These are phyloP conservation scores for Anoplolepis gracilipes DNA, from an alignment of 1,140 invertebrate species.

Conservation along the genomic window DNA sequence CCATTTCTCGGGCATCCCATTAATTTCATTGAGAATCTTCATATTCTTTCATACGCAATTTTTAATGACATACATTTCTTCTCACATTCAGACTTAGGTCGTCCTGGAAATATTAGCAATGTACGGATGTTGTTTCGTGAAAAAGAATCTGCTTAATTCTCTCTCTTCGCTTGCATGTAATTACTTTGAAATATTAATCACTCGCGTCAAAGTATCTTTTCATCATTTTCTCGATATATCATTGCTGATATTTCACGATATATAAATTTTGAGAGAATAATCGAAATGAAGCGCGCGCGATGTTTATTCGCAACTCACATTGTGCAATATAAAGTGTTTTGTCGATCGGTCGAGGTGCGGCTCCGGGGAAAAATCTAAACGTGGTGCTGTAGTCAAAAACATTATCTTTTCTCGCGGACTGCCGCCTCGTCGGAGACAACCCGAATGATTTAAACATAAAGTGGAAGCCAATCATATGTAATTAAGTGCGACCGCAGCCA, in stretches of 20 bases:
- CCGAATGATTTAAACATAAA: slow-evolving; percentile 17
- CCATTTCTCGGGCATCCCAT: slow-evolving; percentile 9
- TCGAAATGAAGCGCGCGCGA: slow-evolving; percentile 52
- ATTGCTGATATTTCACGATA: slow-evolving; percentile 54
- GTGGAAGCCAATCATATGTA: slow-evolving; percentile 25
- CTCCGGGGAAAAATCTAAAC: slow-evolving; percentile 68
- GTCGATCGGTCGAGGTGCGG: slow-evolving; percentile 44
- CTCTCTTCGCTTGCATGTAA: not conserved
- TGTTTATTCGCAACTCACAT: slow-evolving; percentile 58
- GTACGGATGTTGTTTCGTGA: slow-evolving; percentile 15
- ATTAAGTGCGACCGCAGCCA: slow-evolving; percentile 40
- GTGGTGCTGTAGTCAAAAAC: slow-evolving; percentile 75
- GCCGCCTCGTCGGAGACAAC: slow-evolving; percentile 32
- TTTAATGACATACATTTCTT: slow-evolving; percentile 26
- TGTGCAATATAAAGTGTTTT: slow-evolving; percentile 47
- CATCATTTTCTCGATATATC: not conserved
- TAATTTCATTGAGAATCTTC: slow-evolving; percentile 33
- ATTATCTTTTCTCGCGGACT: slow-evolving; percentile 65
- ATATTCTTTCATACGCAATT: slow-evolving; percentile 13
- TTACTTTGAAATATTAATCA: slow-evolving; percentile 26
- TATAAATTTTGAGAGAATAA: slow-evolving; percentile 31
- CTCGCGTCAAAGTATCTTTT: not conserved
- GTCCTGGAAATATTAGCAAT: slow-evolving; percentile 44
- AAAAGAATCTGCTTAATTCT: slow-evolving; percentile 9
- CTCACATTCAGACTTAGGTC: not conserved